Conservation (phyloP, 2,888 invertebrate genomes). For the Phasia obesa region DNA sequence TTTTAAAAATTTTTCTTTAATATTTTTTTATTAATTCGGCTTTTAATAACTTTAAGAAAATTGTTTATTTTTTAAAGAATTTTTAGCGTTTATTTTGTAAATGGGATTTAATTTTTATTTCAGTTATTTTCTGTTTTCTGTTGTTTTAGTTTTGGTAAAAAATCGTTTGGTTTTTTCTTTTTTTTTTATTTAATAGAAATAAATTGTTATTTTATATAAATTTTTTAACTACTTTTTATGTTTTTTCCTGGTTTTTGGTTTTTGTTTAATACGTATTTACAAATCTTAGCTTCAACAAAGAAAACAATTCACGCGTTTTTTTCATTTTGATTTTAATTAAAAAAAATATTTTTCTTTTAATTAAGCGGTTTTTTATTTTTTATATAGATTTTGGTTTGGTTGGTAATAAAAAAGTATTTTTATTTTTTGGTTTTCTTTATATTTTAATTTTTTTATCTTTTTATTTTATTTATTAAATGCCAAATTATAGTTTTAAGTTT, state of each 20-base stretch:
- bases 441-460: slow-evolving; percentile 48
- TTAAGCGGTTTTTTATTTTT: slow-evolving; percentile 66
- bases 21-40: slow-evolving; percentile 65
- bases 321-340: slow-evolving; percentile 56
- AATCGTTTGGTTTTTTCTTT: slow-evolving; percentile 68
- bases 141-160: slow-evolving; percentile 66
- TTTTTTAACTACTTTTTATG: slow-evolving; percentile 65
- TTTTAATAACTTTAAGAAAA: slow-evolving; percentile 61
- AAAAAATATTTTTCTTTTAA: slow-evolving; percentile 54
- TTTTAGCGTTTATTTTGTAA: slow-evolving; percentile 66
- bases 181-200: slow-evolving; percentile 67
- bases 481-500: slow-evolving; percentile 69
- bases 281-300: slow-evolving; percentile 68
- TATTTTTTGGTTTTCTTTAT: slow-evolving; percentile 53
- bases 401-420: slow-evolving; percentile 64
- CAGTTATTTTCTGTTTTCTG: slow-evolving; percentile 46
- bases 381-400: slow-evolving; percentile 62
- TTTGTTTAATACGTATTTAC: slow-evolving; percentile 63
- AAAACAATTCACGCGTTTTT: slow-evolving; percentile 67
- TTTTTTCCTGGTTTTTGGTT: slow-evolving; percentile 15
- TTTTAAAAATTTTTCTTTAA: slow-evolving; percentile 47
- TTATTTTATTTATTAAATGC: slow-evolving; percentile 68
- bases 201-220: slow-evolving; percentile 68
- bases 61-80: slow-evolving; percentile 41
- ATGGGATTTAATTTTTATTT: slow-evolving; percentile 55